Evolutionary conservation across 1,140 invertebrate genomes (phyloP).

Genomic region (Hypsibius dujardini): DNA sequence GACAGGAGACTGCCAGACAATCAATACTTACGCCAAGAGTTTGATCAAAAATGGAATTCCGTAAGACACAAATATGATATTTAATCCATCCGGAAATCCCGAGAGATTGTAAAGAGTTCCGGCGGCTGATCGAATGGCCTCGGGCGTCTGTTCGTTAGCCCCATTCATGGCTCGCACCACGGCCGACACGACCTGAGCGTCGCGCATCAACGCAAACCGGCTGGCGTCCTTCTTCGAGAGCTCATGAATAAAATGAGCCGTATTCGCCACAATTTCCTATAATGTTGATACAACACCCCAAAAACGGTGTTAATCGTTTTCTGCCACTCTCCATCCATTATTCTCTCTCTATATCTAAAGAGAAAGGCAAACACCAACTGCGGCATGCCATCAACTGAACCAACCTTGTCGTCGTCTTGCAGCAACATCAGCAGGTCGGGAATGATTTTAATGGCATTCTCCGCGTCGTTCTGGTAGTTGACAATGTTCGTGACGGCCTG

Average conservation of each 20-base stretch:
- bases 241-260: constrained; percentile 59
- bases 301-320: too few species aligned
- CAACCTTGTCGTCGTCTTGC: constrained; percentile 91
- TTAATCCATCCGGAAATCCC: constrained; percentile 80
- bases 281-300: not conserved
- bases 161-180: constrained; percentile 83
- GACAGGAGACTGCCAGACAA: too few species aligned
- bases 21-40: constrained; percentile 43
- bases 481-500: constrained; percentile 96
- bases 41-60: constrained; percentile 93
- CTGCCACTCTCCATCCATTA: too few species aligned
- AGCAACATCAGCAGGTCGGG: constrained; percentile 94
- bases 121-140: constrained; percentile 87
- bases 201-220: constrained; percentile 94
- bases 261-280: constrained; percentile 34
- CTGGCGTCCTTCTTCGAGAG: constrained; percentile 96
- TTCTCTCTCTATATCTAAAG: too few species aligned
- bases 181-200: constrained; percentile 80
- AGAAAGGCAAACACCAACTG: too few species aligned
- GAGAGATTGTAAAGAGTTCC: constrained; percentile 93
- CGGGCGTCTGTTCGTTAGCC: constrained; percentile 61
- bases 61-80: constrained; percentile 94
- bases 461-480: constrained; percentile 96
- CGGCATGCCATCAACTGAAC: not conserved
- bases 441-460: constrained; percentile 88